A percentile compares a stretch with the other conserved stretches of the same genome.
These are phyloP conservation scores for Lysandra bellargus DNA, from an alignment of 2,888 invertebrate species.

Conservation along the genomic window DNA sequence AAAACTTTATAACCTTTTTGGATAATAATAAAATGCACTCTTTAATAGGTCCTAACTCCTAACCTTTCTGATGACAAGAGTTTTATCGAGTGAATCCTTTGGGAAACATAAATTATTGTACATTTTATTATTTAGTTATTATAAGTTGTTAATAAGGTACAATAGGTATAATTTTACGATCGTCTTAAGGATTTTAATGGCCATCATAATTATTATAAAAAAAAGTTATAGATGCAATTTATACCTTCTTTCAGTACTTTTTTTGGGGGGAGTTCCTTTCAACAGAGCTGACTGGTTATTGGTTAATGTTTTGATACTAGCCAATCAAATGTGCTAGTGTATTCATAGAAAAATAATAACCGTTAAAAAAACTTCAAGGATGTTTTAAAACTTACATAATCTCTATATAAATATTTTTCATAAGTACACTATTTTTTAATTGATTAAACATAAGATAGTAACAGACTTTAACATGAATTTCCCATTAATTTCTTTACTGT, in stretches of 20 bases:
- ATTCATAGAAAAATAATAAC: too few relatives aligned
- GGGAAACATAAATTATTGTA: background rate
- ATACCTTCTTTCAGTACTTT: background rate
- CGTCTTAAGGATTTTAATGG: background rate
- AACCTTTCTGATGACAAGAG: constrained; percentile 2
- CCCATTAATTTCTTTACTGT: background rate
- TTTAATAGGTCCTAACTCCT: background rate
- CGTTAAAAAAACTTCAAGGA: too few relatives aligned
- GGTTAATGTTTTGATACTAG: too few relatives aligned
- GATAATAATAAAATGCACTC: constrained; percentile 56
- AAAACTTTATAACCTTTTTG: constrained; percentile 66
- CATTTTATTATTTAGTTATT: background rate
- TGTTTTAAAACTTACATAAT: too few relatives aligned
- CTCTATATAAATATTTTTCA: background rate
- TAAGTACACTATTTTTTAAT: background rate
- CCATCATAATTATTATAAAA: background rate
- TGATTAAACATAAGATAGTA: background rate
- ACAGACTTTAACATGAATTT: background rate
- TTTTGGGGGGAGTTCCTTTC: too few relatives aligned
- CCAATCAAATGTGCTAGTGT: too few relatives aligned
- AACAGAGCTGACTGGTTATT: too few relatives aligned
- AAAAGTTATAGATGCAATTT: background rate
- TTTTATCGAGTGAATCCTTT: background rate
- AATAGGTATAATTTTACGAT: background rate
- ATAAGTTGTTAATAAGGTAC: background rate